Evolutionary conservation across 2,888 invertebrate genomes (phyloP).

Genomic region (Tetragonula carbonaria): DNA sequence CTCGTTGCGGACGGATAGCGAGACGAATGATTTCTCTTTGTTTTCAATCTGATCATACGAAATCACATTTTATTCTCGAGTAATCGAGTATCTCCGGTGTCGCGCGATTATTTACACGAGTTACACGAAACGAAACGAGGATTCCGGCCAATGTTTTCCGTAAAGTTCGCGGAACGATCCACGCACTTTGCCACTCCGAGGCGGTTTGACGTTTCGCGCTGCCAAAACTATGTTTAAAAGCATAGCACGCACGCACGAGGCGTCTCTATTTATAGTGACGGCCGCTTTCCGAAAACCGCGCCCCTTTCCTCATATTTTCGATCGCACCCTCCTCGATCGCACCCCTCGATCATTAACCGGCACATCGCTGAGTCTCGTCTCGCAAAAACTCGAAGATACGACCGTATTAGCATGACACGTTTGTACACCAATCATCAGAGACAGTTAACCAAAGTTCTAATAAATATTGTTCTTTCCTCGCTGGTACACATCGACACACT

Average conservation of each 20-base stretch:
- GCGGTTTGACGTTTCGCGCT: slow-evolving; percentile 82
- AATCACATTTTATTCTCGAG: slow-evolving; percentile 12
- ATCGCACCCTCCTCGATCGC: slow-evolving; percentile 41
- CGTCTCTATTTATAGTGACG: slow-evolving; percentile 79
- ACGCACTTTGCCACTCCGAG: slow-evolving; percentile 79
- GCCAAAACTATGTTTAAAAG: slow-evolving; percentile 84
- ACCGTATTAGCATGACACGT: background rate
- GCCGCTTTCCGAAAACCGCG: slow-evolving; percentile 75
- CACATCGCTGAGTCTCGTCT: background rate
- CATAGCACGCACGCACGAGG: slow-evolving; percentile 79
- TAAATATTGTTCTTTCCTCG: background rate
- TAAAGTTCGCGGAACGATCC: slow-evolving; percentile 71
- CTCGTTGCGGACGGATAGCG: background rate
- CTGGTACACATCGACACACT: background rate
- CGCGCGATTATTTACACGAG: background rate
- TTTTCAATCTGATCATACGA: background rate
- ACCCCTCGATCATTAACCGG: slow-evolving; percentile 11
- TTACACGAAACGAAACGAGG: background rate
- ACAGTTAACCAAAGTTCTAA: background rate
- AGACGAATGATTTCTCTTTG: background rate
- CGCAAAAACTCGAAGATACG: background rate
- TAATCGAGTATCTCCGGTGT: background rate
- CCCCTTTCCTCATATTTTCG: slow-evolving; percentile 60
- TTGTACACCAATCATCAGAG: background rate
- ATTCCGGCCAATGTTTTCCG: slow-evolving; percentile 24